A percentile compares a stretch with the other conserved stretches of the same genome.
Conservation (phyloP, 2,797 vertebrate species). For the Euthynnus affinis region DNA sequence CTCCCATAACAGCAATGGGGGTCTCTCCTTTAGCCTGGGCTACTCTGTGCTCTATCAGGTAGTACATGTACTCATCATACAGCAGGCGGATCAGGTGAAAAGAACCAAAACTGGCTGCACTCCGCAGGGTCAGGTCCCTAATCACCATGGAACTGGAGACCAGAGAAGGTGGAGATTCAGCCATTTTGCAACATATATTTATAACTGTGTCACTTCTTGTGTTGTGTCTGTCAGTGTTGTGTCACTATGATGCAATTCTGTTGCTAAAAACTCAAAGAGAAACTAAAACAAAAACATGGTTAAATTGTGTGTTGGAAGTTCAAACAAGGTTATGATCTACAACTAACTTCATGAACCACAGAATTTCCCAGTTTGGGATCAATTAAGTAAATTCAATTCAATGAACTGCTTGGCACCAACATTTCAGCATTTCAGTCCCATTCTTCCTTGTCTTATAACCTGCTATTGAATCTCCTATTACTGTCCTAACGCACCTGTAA, state of each 20-base stretch:
- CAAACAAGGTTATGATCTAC: background rate
- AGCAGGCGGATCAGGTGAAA: constrained; percentile 95
- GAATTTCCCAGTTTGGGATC: no score
- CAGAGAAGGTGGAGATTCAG: constrained; percentile 10
- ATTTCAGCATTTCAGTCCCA: background rate
- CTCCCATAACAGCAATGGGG: constrained; percentile 96
- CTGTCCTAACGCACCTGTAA: constrained; percentile 88
- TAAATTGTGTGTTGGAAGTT: no score
- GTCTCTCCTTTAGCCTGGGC: constrained; percentile 95
- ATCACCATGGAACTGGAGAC: constrained; percentile 94
- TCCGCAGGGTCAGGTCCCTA: constrained; percentile 93
- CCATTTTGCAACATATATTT: background rate
- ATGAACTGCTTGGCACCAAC: no score
- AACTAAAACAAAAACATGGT: no score
- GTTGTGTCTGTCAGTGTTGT: background rate
- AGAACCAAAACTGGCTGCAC: constrained; percentile 95
- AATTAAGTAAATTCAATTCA: no score
- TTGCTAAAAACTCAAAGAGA: no score
- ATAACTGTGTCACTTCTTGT: background rate
- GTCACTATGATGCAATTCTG: no score
- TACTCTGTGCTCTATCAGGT: constrained; percentile 94
- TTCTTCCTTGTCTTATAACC: background rate
- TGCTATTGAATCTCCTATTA: background rate
- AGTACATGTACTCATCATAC: constrained; percentile 98
- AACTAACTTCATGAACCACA: background rate